Base-by-base conservation (phyloP, 2,797 vertebrate species). In the Parauchenoglanis punctatus region DNA sequence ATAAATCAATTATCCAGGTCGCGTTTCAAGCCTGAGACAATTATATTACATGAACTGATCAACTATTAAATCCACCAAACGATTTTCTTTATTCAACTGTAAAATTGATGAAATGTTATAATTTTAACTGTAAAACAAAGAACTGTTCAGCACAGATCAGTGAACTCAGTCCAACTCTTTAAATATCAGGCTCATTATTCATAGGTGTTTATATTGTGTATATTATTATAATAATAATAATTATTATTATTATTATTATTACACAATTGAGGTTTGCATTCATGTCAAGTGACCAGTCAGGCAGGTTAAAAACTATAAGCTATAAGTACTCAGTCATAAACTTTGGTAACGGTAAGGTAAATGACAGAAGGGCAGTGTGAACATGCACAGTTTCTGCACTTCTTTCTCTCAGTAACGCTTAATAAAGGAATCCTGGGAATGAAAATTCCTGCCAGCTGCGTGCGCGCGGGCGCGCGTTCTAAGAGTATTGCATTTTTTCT, bases 341-440 rank as follows among this genome's bases (percentile, higher is more conserved):
- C 44, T 13, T 46, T 25, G 4, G 20, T 2, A 6, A n/a, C 0
- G 44, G 10, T 5, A 25, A 6, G 72, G 44, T 13, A 15, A 2
- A 6, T 4, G 10, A 73, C 11, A 49, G 23, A 12, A 49, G 72
- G 49, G 44, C 70, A 73, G 70, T 12, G 25, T 18, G 72, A 49
- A 46, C 44, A n/a, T 5, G 4, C 25, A 11, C 44, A 75, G 44
- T 25, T 49, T 75, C 44, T 54, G 54, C 8, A 20, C 28, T 31
- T 58, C 1, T 1, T 59, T 23, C 4, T 40, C 20, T 40, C 56
- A 61, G 18, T 44, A 73, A 46, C 40, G 40, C 40, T 31, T 80
- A 80, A 59, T 59, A 80, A 35, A 23, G 54, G 40, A 65, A 82
- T 82, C 40, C 59, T n/a, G 80, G 59, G 7, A 4, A 46, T 82